Conservation (phyloP, 2,113 vertebrate species). For the Siniperca knerii region DNA sequence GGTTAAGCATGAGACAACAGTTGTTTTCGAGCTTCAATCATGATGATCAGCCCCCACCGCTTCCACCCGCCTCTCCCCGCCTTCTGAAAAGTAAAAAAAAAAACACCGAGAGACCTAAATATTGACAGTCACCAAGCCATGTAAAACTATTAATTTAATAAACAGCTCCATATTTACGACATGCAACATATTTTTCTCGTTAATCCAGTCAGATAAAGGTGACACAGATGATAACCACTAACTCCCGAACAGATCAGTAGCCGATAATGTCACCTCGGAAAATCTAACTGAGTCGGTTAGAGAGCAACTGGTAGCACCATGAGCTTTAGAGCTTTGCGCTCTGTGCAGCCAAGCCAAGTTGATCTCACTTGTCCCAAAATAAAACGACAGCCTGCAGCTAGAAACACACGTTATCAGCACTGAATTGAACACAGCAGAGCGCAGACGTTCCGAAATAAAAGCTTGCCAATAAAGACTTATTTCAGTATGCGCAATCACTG, state of each 20-base stretch:
- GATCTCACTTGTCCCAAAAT: constrained; percentile 43
- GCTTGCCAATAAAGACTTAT: constrained; percentile 18
- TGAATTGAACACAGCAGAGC: constrained; percentile 11
- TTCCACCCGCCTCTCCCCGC: background rate
- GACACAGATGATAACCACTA: background rate
- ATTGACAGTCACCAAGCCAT: background rate
- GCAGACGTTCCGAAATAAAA: constrained; percentile 29
- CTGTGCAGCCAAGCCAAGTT: constrained; percentile 32
- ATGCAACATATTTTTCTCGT: background rate
- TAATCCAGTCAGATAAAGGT: background rate
- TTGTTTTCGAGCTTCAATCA: constrained; percentile 74
- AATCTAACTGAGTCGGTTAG: constrained; percentile 27
- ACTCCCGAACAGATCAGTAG: constrained; percentile 6
- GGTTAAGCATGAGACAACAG: constrained; percentile 83
- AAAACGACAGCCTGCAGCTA: constrained; percentile 50
- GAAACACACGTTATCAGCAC: constrained; percentile 18
- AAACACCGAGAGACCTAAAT: constrained; percentile 2
- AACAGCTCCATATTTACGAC: background rate
- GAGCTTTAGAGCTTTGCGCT: constrained; percentile 25
- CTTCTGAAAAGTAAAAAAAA: constrained; percentile 27
- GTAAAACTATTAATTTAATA: background rate
- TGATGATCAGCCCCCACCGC: constrained; percentile 64
- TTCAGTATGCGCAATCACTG: background rate
- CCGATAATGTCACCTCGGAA: constrained; percentile 33
- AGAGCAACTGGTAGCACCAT: constrained; percentile 72